phyloP scores from a whole-genome alignment of 2,113 vertebrate genomes.

The Labeo catla region DNA sequence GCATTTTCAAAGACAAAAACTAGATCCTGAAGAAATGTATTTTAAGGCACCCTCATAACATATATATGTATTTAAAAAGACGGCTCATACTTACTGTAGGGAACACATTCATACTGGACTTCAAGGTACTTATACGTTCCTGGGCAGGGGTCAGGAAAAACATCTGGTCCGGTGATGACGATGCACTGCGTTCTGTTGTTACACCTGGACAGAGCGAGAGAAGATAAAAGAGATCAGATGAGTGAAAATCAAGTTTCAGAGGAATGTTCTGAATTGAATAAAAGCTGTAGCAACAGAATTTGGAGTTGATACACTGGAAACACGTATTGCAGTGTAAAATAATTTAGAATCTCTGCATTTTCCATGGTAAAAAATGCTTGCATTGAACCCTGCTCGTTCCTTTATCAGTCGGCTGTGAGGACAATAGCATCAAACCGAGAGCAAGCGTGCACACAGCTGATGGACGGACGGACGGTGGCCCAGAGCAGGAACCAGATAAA shows the following conservation, averaged over 20 bases:
- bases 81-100: constrained; percentile 96
- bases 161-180: constrained; percentile 97
- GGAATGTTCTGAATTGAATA: not conserved
- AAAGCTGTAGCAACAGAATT: not conserved
- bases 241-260: not conserved
- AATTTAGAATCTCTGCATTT: not conserved
- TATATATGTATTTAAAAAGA: constrained; percentile 37
- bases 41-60: not conserved
- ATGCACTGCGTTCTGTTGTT: constrained; percentile 99
- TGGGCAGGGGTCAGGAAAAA: constrained; percentile 98
- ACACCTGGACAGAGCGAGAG: constrained; percentile 79
- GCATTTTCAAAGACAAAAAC: constrained; percentile 20
- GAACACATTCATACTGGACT: constrained; percentile 99
- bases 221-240: not conserved
- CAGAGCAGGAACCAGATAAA: constrained; percentile 30
- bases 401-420: not conserved
- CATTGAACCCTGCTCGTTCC: not conserved
- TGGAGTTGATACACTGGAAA: not conserved
- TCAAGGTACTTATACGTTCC: constrained; percentile 99
- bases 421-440: not conserved
- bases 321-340: not conserved
- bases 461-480: constrained; percentile 22
- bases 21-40: not conserved
- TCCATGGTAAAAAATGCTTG: not conserved
- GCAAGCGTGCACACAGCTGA: constrained; percentile 1